Base-by-base conservation (phyloP, 2,113 vertebrate genomes). In the Ariopsis seemanni region DNA sequence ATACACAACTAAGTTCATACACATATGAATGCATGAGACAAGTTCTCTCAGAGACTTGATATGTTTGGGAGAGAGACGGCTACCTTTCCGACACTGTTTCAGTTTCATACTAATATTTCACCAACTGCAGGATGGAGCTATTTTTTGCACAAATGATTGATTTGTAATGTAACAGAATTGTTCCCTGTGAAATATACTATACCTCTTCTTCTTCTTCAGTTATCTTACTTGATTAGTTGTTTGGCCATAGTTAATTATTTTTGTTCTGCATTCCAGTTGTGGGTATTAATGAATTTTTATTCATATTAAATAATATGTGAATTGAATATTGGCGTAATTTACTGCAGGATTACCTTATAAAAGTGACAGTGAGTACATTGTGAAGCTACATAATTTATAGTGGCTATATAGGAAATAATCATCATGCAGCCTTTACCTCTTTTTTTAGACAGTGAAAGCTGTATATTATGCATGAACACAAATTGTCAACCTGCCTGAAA, bases 71-170 rank as follows among this genome's bases (percentile, higher is more conserved):
- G 63, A 63, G 74, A 83, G 62, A 88, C 30, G 1, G 5, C n/a
- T 48, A 25, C 62, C 63, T 58, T 55, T 65, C 7, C 55, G 60
- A 57, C 25, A 77, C 82, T 65, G 50, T 82, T 67, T 81, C 57
- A 75, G 60, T 77, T 50, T 85, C 63, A 84, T 85, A 79, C 79
- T 82, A 88, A 75, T 55, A 72, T 34, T 82, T 85, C 48, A 30
- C 48, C 72, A 30, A 27, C 55, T 82, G 63, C 85, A n/a, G 71
- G 85, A 52, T 30, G 71, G 9, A 79, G 20, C 42, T 63, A 57
- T 65, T 48, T 85, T 72, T 30, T 74, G 62, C 85, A 79, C 27
- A 72, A 53, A 50, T 85, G 65, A 79, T 85, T 69, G 77, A 86
- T 82, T 62, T 30, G 42, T 55, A 85, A 79, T 55, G 20, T 86